Base-by-base conservation (phyloP, 1,140 invertebrate genomes). In the Penaeus japonicus region DNA sequence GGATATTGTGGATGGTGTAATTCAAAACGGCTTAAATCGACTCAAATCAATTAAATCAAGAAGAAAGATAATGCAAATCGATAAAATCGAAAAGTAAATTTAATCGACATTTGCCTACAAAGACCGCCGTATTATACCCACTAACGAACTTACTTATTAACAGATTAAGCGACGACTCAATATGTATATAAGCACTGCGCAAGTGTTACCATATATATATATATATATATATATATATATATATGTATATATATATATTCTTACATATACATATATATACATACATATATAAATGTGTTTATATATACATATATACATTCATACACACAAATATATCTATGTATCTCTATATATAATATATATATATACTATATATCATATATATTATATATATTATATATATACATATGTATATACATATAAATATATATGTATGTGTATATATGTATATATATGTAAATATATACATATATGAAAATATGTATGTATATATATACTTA, bases 391-490 rank as follows among this genome's bases (percentile, higher is more conserved):
- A 24, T 24, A 24, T n/a, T n/a, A n/a, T n/a, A n/a, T n/a, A n/a
- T n/a, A n/a, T n/a, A n/a, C n/a, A n/a, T n/a, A n/a, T n/a, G n/a
- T n/a, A n/a, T 80, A 80, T 82, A 82, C 17, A 82, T 82, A 82
- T 82, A 59, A 57, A 82, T 82, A 82, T 55, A 57, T 82, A 57
- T 81, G 27, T 82, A 82, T 82, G 62, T 57, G 62, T 82, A 59
- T 82, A 59, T 82, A 82, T 82, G 62, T 57, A 82, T 82, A 82
- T 82, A 59, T 82, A 59, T 82, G 62, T 82, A 82, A 27, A 82
- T 82, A 82, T 82, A 59, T 82, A 82, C 62, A 82, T 57, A 82
- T 82, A 57, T 82, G n/a, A n/a, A n/a, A n/a, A n/a, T n/a, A n/a
- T n/a, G n/a, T n/a, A n/a, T n/a, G n/a, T n/a, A 59, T 82, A 82